A percentile compares a stretch with the other conserved stretches of the same genome.
Conservation (phyloP, 2,797 vertebrate genomes). For the Acanthiza pusilla region DNA sequence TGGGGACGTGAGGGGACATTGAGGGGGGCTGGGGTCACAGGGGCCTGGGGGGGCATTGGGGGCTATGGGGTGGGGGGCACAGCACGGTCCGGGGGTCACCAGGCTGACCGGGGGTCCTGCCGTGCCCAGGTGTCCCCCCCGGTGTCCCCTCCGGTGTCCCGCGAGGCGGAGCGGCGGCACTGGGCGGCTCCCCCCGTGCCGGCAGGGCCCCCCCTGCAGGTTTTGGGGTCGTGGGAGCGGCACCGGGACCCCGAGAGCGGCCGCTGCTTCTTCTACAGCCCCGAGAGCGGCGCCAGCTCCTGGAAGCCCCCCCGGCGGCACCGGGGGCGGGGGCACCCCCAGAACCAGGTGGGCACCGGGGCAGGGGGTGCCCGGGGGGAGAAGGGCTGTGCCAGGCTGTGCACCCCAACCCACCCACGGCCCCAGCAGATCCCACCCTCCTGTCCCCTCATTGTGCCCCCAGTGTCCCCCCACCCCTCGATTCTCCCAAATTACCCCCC, state of each 20-base stretch:
- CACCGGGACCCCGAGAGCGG: background rate
- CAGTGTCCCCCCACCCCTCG: background rate
- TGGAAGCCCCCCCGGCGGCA: background rate
- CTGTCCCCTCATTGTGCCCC: background rate
- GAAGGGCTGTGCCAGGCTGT: background rate
- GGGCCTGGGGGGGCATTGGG: background rate
- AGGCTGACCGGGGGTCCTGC: background rate
- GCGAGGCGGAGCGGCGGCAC: background rate
- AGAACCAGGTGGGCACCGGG: no score
- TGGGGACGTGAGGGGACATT: no score
- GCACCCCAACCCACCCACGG: background rate
- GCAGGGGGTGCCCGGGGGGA: no score
- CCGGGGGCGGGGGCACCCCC: background rate
- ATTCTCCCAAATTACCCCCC: background rate
- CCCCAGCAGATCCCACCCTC: no score
- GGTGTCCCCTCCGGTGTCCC: background rate
- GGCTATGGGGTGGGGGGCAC: no score
- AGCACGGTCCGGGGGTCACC: no score
- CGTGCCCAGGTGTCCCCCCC: no score
- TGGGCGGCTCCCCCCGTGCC: background rate
- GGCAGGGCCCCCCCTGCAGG: background rate
- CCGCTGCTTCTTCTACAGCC: background rate
- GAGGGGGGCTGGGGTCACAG: no score
- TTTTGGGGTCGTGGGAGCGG: background rate
- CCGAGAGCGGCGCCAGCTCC: background rate